phyloP scores from a whole-genome alignment of 2,113 vertebrate species.

The Candoia aspera region DNA sequence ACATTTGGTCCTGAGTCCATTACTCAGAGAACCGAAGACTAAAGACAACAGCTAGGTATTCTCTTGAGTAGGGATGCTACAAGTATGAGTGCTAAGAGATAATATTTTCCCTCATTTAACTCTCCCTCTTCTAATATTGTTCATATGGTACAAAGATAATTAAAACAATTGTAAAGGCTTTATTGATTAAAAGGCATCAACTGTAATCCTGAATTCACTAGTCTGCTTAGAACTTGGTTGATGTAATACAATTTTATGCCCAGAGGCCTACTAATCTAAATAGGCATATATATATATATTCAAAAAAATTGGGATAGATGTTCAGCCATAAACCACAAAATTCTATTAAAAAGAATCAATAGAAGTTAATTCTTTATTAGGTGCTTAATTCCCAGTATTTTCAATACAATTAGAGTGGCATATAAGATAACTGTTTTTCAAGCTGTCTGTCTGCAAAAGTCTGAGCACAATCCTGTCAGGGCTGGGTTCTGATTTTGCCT shows the following conservation, averaged over 20 bases:
- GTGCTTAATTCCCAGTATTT: not conserved
- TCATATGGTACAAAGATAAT: not conserved
- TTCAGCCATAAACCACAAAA: not conserved
- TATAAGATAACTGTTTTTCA: not conserved
- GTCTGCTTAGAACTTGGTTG: not conserved
- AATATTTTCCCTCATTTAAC: not conserved
- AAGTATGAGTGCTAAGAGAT: not conserved
- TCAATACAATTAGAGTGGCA: not conserved
- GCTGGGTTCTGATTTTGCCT: not conserved
- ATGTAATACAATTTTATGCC: not conserved
- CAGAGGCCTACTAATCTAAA: not conserved
- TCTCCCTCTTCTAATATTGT: not conserved
- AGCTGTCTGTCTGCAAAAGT: not conserved
- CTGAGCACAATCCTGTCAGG: not conserved
- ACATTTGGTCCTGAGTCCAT: not conserved
- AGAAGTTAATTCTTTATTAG: not conserved
- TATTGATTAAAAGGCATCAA: not conserved
- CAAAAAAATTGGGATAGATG: not conserved
- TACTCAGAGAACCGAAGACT: not conserved
- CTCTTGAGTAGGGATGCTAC: not conserved
- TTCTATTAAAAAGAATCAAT: not conserved
- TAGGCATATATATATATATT: not conserved
- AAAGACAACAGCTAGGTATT: not conserved
- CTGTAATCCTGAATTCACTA: not conserved
- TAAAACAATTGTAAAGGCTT: not conserved